phyloP scores from a whole-genome alignment of 2,113 vertebrate genomes.

The Siniperca knerii region DNA sequence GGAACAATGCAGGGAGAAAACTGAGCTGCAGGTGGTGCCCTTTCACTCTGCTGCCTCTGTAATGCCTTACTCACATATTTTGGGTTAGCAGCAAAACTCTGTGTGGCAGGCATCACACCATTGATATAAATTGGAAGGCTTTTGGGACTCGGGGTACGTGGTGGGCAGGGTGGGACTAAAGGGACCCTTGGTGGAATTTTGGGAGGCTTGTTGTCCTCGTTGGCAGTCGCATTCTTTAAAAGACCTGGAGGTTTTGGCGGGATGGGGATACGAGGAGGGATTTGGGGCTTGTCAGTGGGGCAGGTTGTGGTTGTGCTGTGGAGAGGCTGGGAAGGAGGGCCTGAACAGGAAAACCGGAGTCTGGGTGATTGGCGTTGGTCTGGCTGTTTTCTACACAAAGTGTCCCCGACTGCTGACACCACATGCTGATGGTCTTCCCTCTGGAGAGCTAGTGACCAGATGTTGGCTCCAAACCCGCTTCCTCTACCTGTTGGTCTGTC shows the following conservation, averaged over 20 bases:
- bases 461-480: conserved; percentile 25
- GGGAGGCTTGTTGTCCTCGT: conserved; percentile 91
- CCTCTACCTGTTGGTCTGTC: conserved; percentile 33
- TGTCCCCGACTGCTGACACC: conserved; percentile 11
- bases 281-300: conserved; percentile 87
- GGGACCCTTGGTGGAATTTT: conserved; percentile 94
- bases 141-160: conserved; percentile 94
- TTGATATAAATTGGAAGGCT: conserved; percentile 95
- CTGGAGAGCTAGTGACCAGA: conserved; percentile 39
- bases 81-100: conserved; percentile 98
- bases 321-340: conserved; percentile 52
- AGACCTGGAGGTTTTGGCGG: conserved; percentile 83
- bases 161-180: conserved; percentile 86
- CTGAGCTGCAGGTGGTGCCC: conserved; percentile 69
- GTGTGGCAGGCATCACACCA: conserved; percentile 97
- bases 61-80: conserved; percentile 95
- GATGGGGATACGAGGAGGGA: conserved; percentile 94
- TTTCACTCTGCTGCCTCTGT: conserved; percentile 89
- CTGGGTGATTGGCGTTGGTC: conserved; percentile 81
- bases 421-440: conserved; percentile 45
- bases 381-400: conserved; percentile 53
- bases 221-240: conserved; percentile 78
- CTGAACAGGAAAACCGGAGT: conserved; percentile 79
- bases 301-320: conserved; percentile 14
- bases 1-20: conserved; percentile 93